phyloP scores from a whole-genome alignment of 2,888 invertebrate genomes.

The Hyposoter dolosus region DNA sequence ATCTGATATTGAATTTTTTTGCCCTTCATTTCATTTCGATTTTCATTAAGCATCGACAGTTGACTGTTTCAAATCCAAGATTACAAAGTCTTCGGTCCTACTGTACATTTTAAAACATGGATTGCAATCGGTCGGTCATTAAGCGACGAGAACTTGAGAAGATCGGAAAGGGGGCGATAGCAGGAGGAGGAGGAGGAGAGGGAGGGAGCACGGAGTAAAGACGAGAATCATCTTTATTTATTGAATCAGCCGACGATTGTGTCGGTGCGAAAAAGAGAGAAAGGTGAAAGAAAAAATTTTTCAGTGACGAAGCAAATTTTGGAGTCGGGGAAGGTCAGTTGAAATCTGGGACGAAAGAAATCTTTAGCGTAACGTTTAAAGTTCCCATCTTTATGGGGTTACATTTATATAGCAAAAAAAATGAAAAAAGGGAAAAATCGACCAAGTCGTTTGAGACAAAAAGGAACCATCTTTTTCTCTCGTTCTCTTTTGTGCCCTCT shows the following conservation, averaged over 20 bases:
- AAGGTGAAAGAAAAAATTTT: slow-evolving; percentile 14
- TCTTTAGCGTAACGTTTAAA: slow-evolving; percentile 30
- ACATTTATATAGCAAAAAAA: slow-evolving; percentile 37
- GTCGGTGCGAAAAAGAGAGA: slow-evolving; percentile 19
- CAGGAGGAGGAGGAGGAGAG: background rate
- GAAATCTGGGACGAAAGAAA: slow-evolving; percentile 44
- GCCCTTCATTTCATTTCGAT: slow-evolving; percentile 19
- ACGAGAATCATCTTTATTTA: slow-evolving; percentile 62
- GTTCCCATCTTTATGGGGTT: slow-evolving; percentile 22
- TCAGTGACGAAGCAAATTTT: background rate
- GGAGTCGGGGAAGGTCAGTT: slow-evolving; percentile 33
- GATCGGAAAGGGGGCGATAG: background rate
- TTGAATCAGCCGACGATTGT: slow-evolving; percentile 58
- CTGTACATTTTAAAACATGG: slow-evolving; percentile 16
- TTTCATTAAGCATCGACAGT: slow-evolving; percentile 55
- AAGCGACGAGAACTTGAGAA: background rate
- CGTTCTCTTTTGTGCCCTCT: slow-evolving; percentile 8
- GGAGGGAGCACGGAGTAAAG: background rate
- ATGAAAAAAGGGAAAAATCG: slow-evolving; percentile 52
- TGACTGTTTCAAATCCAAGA: slow-evolving; percentile 53
- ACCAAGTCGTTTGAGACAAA: slow-evolving; percentile 70
- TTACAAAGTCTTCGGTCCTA: slow-evolving; percentile 38
- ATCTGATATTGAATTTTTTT: slow-evolving; percentile 48
- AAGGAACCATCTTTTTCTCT: slow-evolving; percentile 38
- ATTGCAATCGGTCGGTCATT: slow-evolving; percentile 46